These are phyloP conservation scores for Atta cephalotes DNA, from an alignment of 1,140 invertebrate genomes.

Conservation along the genomic window DNA sequence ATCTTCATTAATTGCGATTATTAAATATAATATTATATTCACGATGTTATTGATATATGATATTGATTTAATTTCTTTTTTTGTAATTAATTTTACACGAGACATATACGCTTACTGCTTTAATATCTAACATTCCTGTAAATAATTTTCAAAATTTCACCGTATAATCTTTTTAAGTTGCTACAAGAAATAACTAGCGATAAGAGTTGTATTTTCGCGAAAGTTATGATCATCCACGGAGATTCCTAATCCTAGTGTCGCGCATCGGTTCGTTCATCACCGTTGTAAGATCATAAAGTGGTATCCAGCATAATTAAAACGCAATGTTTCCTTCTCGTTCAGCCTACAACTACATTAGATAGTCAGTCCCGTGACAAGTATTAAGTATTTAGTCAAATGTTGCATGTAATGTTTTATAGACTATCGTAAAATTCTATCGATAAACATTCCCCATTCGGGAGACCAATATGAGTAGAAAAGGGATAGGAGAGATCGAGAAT, in stretches of 20 bases:
- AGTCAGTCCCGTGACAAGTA: conserved; percentile 47
- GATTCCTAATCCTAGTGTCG: conserved; percentile 56
- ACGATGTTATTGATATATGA: background rate
- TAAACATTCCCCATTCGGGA: conserved; percentile 18
- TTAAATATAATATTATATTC: background rate
- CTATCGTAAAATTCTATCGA: conserved; percentile 66
- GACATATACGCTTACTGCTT: background rate
- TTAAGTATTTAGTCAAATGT: conserved; percentile 62
- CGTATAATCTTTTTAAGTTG: background rate
- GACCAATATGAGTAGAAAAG: background rate
- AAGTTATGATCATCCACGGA: conserved; percentile 43
- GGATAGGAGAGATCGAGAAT: background rate
- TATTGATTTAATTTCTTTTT: background rate
- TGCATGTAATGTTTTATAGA: conserved; percentile 29
- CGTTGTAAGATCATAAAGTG: conserved; percentile 55
- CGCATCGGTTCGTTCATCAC: conserved; percentile 1
- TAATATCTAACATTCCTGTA: conserved; percentile 9
- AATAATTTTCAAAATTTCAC: conserved; percentile 4
- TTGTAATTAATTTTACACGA: background rate
- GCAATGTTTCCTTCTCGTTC: conserved; percentile 28
- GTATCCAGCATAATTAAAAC: conserved; percentile 65
- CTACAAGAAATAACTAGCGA: background rate
- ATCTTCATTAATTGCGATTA: background rate
- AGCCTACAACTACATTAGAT: conserved; percentile 32
- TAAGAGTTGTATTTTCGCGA: conserved; percentile 28